These are phyloP conservation scores for Zaprionus lineosus DNA, from an alignment of 2,888 invertebrate genomes.

Conservation along the genomic window DNA sequence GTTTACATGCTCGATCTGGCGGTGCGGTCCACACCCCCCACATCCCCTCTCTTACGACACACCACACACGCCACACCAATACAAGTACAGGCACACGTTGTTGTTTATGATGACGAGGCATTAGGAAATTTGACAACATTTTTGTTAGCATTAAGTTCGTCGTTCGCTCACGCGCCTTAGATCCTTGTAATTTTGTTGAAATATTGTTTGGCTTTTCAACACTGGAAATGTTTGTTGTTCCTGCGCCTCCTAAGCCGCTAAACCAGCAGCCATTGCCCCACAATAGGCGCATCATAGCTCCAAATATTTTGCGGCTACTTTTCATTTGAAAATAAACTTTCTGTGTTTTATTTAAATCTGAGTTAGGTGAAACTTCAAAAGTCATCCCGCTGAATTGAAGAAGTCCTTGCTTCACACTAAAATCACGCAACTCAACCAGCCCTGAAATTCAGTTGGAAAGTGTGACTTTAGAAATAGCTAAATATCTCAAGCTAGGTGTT, in stretches of 20 bases:
- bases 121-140: conserved; percentile 51
- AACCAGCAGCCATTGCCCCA: conserved; percentile 26
- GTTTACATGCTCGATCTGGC: conserved; percentile 59
- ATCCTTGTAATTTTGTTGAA: conserved; percentile 73
- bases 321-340: too few relatives aligned
- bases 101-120: conserved; percentile 66
- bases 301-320: too few relatives aligned
- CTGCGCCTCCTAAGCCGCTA: conserved; percentile 58
- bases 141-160: conserved; percentile 56
- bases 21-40: background rate
- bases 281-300: conserved; percentile 13
- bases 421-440: too few relatives aligned
- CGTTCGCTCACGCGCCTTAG: conserved; percentile 52
- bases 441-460: too few relatives aligned
- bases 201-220: conserved; percentile 63
- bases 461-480: too few relatives aligned
- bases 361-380: too few relatives aligned
- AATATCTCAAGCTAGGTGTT: too few relatives aligned
- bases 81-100: conserved; percentile 18
- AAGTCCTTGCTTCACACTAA: too few relatives aligned
- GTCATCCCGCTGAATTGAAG: too few relatives aligned
- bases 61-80: background rate
- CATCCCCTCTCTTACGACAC: background rate
- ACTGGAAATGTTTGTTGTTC: conserved; percentile 60
- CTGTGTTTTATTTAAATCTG: too few relatives aligned